These are phyloP conservation scores for Sciurus carolinensis DNA, from an alignment of 2,797 vertebrate genomes.

Conservation along the genomic window DNA sequence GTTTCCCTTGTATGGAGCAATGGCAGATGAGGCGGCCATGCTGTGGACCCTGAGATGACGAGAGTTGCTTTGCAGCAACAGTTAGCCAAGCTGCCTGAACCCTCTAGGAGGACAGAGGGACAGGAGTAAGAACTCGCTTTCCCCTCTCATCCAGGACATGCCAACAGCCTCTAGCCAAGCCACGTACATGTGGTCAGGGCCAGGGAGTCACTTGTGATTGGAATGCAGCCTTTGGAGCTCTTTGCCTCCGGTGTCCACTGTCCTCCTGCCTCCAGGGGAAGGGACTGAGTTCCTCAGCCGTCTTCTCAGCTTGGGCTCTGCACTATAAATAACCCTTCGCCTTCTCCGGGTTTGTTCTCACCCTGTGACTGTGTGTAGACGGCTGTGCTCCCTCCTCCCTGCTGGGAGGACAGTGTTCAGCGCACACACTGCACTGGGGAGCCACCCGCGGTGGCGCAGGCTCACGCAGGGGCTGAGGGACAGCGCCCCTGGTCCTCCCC, in stretches of 20 bases:
- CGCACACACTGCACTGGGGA: no score
- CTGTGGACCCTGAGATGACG: background rate
- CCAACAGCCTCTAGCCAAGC: background rate
- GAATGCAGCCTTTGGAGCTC: background rate
- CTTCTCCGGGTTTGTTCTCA: background rate
- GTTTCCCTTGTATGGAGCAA: background rate
- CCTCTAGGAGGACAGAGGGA: background rate
- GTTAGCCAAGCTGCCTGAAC: background rate
- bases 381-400: background rate
- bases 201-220: conserved; percentile 71
- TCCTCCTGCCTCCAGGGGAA: background rate
- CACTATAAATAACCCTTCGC: conserved; percentile 3
- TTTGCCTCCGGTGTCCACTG: background rate
- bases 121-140: background rate
- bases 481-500: background rate
- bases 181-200: background rate
- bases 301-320: background rate
- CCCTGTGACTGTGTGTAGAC: background rate
- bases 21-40: background rate
- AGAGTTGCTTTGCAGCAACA: no score
- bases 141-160: background rate
- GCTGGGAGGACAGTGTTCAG: background rate
- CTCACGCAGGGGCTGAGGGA: background rate
- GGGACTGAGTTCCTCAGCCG: background rate
- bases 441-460: fast-evolving